Percentiles rank a stretch among this genome's conserved stretches.
These are phyloP conservation scores for Reticulitermes lucifugus DNA, from an alignment of 2,888 invertebrate species.

Conservation along the genomic window DNA sequence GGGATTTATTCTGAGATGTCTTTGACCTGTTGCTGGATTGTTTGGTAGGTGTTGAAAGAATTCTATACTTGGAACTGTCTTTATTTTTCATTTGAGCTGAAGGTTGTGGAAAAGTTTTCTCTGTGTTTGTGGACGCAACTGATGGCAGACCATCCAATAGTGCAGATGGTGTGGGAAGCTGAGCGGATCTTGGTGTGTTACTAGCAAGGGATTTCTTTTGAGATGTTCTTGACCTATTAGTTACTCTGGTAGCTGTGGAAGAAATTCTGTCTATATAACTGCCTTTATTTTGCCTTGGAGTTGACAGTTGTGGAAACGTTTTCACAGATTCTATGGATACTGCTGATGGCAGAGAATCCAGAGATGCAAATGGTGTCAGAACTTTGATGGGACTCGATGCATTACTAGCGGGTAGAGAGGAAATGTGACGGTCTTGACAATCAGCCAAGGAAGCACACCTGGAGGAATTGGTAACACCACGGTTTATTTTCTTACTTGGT, in stretches of 20 bases:
- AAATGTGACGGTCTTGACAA: background rate
- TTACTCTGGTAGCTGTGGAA: background rate
- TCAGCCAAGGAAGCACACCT: background rate
- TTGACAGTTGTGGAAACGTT: background rate
- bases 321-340: constrained; percentile 1
- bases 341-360: constrained; percentile 19
- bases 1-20: background rate
- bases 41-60: background rate
- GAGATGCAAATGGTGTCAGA: constrained; percentile 19
- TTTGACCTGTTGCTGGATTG: background rate
- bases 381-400: background rate
- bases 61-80: background rate
- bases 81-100: background rate
- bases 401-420: constrained; percentile 11
- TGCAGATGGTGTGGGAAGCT: constrained; percentile 5
- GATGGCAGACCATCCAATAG: constrained; percentile 14
- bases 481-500: background rate
- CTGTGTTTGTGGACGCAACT: background rate
- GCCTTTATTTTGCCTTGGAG: background rate
- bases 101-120: background rate
- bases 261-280: background rate
- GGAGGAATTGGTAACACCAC: background rate
- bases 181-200: background rate
- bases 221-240: background rate
- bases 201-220: background rate